Base-by-base conservation (phyloP, 2,888 invertebrate species). In the Dasysyrphus albostriatus region DNA sequence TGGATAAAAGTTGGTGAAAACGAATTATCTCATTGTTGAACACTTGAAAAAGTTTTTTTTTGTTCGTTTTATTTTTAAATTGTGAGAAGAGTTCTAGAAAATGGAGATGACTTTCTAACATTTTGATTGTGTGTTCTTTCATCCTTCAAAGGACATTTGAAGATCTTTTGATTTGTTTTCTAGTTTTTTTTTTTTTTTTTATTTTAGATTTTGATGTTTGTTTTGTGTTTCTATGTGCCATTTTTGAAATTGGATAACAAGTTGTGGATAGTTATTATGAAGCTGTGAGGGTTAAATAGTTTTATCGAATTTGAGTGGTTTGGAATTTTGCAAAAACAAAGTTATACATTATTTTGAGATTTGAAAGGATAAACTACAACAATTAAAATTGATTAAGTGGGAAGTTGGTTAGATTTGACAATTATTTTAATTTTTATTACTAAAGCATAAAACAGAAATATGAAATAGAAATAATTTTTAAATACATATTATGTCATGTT, bases 171-270 rank as follows among this genome's bases (percentile, higher is more conserved):
- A 84, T 80, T 80, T 81, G 81, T 78, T 81, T 81, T 85, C 56
- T 77, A 69, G 69, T 85, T 69, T 34, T 37, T n/a, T 37, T 37
- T 3, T 39, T 6, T 59, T 59, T 59, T 16, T 8, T 16, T 59
- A n/a, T 61, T 24, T 24, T 61, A 24, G 19, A 12, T 39, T 19
- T 56, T 16, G 32, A 34, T 56, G 9, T 39, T 39, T 42, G 14
- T 34, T 47, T 16, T 59, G 19, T 59, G 12, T 67, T 12, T 49
- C 32, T 49, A 16, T 67, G 37, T 81, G 32, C 73, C 5, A 85
- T 78, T 58, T 49, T 29, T n/a, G 73, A 51, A 77, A 85, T 85
- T 77, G 77, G 85, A 85, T 85, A 81, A 85, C 73, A 85, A 78
- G 73, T 85, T 78, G 77, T 65, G 61, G 61, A 69, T 82, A 69